phyloP scores from a whole-genome alignment of 2,797 vertebrate genomes.

The Squalus acanthias region DNA sequence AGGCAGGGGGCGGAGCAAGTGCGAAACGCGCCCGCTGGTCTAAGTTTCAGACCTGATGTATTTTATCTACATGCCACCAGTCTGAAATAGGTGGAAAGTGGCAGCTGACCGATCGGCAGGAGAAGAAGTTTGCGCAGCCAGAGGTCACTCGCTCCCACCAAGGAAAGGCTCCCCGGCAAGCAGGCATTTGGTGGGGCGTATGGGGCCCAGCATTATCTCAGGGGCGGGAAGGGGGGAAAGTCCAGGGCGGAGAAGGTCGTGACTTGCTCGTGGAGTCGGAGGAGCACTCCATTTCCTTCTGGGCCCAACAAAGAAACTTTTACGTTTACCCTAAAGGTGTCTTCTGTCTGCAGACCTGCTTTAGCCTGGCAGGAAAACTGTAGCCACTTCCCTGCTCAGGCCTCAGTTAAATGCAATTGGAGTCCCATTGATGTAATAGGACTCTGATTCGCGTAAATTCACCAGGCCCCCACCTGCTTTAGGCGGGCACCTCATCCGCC shows the following conservation, averaged over 20 bases:
- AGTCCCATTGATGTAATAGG: background rate
- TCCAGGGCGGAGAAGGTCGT: background rate
- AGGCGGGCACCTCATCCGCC: background rate
- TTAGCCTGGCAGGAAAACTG: no score
- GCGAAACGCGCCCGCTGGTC: background rate
- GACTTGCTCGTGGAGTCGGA: no score
- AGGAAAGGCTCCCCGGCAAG: background rate
- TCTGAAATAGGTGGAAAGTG: background rate
- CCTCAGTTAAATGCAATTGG: background rate
- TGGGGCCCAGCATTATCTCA: background rate
- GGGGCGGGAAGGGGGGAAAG: background rate
- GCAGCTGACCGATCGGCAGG: background rate
- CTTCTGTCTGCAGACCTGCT: no score
- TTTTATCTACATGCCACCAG: background rate
- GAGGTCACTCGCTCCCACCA: background rate
- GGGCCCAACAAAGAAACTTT: no score
- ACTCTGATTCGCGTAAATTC: background rate
- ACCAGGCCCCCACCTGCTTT: background rate
- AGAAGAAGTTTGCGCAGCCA: background rate
- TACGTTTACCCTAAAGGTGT: no score
- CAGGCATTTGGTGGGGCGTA: background rate
- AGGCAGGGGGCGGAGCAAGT: background rate
- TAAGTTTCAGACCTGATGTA: background rate
- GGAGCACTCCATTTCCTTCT: no score
- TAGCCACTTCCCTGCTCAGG: no score